A percentile compares a stretch with the other conserved stretches of the same genome.
Evolutionary conservation across 2,888 invertebrate genomes (phyloP).

Genomic region (Conops quadrifasciatus): DNA sequence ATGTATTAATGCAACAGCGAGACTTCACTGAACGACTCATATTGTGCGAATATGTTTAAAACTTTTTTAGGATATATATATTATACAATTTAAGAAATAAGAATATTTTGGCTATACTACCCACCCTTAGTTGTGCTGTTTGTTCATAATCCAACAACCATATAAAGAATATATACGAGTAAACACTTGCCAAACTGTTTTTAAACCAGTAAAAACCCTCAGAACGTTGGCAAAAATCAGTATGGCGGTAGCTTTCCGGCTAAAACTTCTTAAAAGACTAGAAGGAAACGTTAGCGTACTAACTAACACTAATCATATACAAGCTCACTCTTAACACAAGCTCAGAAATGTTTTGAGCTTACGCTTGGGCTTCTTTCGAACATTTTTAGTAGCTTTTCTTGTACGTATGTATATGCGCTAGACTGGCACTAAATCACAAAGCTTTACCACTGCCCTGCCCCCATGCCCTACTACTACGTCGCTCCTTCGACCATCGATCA

Average conservation of each 20-base stretch:
- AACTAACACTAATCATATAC: slow-evolving; percentile 1
- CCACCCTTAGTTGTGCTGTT: slow-evolving; percentile 41
- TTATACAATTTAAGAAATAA: not conserved
- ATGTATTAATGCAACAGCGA: no score
- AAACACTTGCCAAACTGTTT: not conserved
- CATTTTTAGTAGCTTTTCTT: slow-evolving; percentile 10
- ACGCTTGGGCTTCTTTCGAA: not conserved
- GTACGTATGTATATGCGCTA: slow-evolving; percentile 1
- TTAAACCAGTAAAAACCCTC: not conserved
- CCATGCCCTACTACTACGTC: no score
- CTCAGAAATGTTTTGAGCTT: not conserved
- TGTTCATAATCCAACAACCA: slow-evolving; percentile 38
- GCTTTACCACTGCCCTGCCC: slow-evolving; percentile 29
- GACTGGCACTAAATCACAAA: slow-evolving; percentile 44
- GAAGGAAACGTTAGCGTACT: not conserved
- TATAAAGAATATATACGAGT: not conserved
- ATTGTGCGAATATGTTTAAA: no score
- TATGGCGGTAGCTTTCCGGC: not conserved
- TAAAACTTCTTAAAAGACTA: not conserved
- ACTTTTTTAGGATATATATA: no score
- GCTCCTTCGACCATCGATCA: no score
- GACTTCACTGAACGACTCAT: no score
- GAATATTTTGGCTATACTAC: slow-evolving; percentile 2
- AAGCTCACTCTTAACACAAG: not conserved
- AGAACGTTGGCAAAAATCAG: slow-evolving; percentile 11